These are phyloP conservation scores for Blastomussa wellsi DNA, from an alignment of 92 coral and sea anemone species.

Conservation along the genomic window DNA sequence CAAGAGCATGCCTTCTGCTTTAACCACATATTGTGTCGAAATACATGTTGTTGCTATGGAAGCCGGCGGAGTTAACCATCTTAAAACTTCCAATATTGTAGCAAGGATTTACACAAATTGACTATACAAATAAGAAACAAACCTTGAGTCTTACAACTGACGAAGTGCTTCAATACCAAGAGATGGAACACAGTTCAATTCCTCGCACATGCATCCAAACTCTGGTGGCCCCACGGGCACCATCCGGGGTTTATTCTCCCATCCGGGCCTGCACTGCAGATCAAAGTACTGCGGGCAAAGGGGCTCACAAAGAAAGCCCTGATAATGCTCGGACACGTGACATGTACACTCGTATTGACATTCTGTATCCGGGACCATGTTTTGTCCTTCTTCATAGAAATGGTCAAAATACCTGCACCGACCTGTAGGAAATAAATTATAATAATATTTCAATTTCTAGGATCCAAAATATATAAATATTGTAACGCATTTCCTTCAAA, in stretches of 20 bases:
- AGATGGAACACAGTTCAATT: constrained; percentile 19
- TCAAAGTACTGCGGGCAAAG: constrained; percentile 47
- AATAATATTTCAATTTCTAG: background rate
- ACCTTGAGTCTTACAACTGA: background rate
- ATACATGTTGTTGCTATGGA: too few species aligned
- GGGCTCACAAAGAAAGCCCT: constrained; percentile 56
- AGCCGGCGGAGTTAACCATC: too few species aligned
- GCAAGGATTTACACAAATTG: too few species aligned
- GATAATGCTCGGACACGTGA: constrained; percentile 36
- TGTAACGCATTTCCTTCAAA: too few species aligned
- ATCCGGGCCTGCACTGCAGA: constrained; percentile 37
- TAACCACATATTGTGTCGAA: too few species aligned
- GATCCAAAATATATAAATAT: background rate
- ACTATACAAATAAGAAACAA: background rate
- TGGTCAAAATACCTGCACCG: constrained; percentile 33
- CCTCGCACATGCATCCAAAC: constrained; percentile 46
- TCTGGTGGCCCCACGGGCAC: constrained; percentile 53
- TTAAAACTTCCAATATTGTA: too few species aligned
- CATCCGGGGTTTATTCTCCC: background rate
- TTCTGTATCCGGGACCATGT: constrained; percentile 40
- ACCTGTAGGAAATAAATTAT: background rate
- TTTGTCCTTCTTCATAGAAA: constrained; percentile 22
- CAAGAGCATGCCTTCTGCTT: too few species aligned
- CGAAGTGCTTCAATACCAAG: constrained; percentile 14
- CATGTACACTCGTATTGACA: constrained; percentile 42